phyloP scores from a whole-genome alignment of 2,113 vertebrate genomes.

The Pelvicachromis taeniatus region DNA sequence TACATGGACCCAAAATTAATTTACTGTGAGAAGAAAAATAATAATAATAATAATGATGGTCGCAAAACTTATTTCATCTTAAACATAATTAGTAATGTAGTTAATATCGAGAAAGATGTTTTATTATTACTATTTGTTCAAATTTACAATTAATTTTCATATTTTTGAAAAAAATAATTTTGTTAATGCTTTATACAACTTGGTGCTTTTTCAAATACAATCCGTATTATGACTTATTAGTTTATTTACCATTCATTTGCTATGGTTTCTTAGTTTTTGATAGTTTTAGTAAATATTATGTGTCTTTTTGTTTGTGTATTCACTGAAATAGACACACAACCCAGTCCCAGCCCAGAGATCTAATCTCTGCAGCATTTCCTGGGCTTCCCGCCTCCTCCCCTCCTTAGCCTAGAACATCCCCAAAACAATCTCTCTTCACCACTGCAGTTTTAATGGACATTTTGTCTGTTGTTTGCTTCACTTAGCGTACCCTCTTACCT shows the following conservation, averaged over 20 bases:
- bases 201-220: background rate
- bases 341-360: background rate
- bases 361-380: background rate
- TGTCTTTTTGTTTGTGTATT: background rate
- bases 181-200: background rate
- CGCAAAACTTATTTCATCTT: background rate
- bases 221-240: background rate
- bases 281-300: background rate
- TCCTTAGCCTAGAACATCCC: background rate
- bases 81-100: background rate
- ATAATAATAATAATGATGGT: background rate
- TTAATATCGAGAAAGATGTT: background rate
- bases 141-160: background rate
- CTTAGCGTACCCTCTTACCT: constrained; percentile 70
- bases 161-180: background rate
- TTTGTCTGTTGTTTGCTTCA: background rate
- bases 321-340: background rate
- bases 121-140: background rate
- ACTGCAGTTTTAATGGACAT: background rate
- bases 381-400: background rate
- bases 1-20: background rate
- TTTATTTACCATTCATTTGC: background rate
- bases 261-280: background rate
- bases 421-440: background rate
- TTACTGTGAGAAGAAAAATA: background rate